Evolutionary conservation across 2,113 vertebrate genomes (phyloP), one percentile per base, ranked within the genome.

Genomic region (Dinomys branickii): DNA sequence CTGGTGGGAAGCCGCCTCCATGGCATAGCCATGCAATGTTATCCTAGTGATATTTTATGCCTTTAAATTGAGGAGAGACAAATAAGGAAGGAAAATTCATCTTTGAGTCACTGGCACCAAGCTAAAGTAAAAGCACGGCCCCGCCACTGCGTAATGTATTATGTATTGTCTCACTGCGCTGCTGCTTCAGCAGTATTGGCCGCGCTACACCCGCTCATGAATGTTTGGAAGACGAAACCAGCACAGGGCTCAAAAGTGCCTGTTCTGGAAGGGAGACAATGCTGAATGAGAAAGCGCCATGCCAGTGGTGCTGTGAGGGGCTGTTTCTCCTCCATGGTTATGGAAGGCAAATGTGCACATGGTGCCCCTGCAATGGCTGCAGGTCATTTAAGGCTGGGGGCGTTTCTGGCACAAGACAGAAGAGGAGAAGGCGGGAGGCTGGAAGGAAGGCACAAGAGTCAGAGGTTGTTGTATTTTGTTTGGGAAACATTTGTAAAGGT

Each of bases 61-160:
- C 24, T 93, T 92, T 96, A 20, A 71, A 30, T 13, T 73, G 47
- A 35, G 50, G 11, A 38, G 14, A 7, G 47, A 20, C 7, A 14
- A 52, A 80, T 24, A 80, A 91, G 30, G 14, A 67, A 63, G 41
- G 71, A 61, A 44, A 78, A 35, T 24, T 54, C 52, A 52, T 92
- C 89, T 77, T 52, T 11, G 75, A 95, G 33, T 71, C 75, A 75
- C 5, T 92, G 88, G 67, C 44, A 58, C 91, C 58, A 5, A 77
- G 8, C 88, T 59, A 41, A 92, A 95, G 71, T 90, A 47, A 3
- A 75, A 97, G 47, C 33, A 28, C 3, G 14, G 11, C 87, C 90
- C 86, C 50, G 30, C 77, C 82, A 83, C 94, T 87, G 90, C 41
- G 94, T 77, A 35, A 96, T 81, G 19, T 95, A 73, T 92, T 94